Conservation (phyloP, 2,797 vertebrate species). For the Hyperoplus immaculatus region DNA sequence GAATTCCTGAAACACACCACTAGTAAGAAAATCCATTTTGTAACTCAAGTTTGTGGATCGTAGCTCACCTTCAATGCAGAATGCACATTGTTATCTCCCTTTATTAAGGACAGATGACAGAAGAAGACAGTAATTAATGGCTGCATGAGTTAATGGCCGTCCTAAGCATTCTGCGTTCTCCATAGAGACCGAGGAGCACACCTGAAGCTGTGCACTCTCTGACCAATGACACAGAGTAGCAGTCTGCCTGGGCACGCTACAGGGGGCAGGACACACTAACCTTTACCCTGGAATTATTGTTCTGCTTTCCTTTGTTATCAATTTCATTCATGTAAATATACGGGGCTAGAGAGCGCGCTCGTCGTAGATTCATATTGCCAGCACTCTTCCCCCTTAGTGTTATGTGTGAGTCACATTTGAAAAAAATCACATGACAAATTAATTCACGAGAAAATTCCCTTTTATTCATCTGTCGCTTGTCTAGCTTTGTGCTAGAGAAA, state of each 20-base stretch:
- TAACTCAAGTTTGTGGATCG: conserved; percentile 49
- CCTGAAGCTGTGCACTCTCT: conserved; percentile 74
- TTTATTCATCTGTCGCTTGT: conserved; percentile 70
- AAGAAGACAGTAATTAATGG: conserved; percentile 77
- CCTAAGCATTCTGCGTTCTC: conserved; percentile 70
- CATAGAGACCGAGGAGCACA: conserved; percentile 73
- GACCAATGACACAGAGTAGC: conserved; percentile 71
- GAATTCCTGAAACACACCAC: conserved; percentile 44
- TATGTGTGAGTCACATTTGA: conserved; percentile 40
- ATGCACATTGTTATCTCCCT: conserved; percentile 56
- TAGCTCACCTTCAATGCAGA: conserved; percentile 47
- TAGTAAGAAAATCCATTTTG: conserved; percentile 34
- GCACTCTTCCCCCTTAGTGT: conserved; percentile 47
- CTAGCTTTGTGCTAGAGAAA: conserved; percentile 48
- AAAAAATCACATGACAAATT: conserved; percentile 61
- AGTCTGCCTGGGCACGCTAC: conserved; percentile 64
- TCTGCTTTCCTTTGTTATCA: conserved; percentile 65
- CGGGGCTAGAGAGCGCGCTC: conserved; percentile 50
- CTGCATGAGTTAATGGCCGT: conserved; percentile 71
- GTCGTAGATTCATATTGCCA: conserved; percentile 33
- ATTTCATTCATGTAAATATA: conserved; percentile 49
- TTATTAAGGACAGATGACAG: conserved; percentile 74
- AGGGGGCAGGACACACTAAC: conserved; percentile 75
- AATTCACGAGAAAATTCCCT: conserved; percentile 63
- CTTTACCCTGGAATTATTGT: conserved; percentile 76